Percentiles rank a stretch among this genome's conserved stretches.
phyloP scores from a whole-genome alignment of 1,140 invertebrate genomes.

The Calliphora vicina region DNA sequence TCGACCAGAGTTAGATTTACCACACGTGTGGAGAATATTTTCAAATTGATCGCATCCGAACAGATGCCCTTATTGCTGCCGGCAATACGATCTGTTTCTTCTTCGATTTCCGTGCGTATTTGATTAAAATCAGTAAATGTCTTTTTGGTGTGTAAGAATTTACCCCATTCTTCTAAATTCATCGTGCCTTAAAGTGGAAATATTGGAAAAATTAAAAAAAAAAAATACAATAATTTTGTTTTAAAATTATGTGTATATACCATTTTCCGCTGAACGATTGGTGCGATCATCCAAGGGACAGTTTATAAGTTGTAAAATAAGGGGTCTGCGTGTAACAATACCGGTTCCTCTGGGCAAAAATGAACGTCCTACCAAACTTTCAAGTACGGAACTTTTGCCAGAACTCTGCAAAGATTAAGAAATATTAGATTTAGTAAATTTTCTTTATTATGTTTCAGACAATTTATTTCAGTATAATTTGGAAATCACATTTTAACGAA shows the following conservation, averaged over 20 bases:
- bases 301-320: conserved; percentile 94
- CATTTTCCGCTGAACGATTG: conserved; percentile 83
- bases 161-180: conserved; percentile 93
- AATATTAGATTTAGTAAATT: conserved; percentile 19
- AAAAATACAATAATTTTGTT: background rate
- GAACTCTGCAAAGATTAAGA: conserved; percentile 79
- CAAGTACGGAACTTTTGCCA: conserved; percentile 99
- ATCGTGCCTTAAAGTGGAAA: conserved; percentile 73
- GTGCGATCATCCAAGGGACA: conserved; percentile 88
- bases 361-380: conserved; percentile 96
- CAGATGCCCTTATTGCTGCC: conserved; percentile 97
- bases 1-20: conserved; percentile 98
- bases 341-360: conserved; percentile 97
- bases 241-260: conserved; percentile 63
- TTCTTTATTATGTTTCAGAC: too few species aligned
- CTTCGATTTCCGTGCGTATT: conserved; percentile 91
- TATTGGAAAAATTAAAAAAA: background rate
- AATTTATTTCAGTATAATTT: too few species aligned
- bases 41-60: conserved; percentile 93
- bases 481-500: too few species aligned
- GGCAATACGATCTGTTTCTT: conserved; percentile 92
- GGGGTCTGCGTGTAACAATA: conserved; percentile 94
- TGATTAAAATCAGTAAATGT: conserved; percentile 93
- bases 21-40: conserved; percentile 92
- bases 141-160: conserved; percentile 93